Percentiles rank a stretch among this genome's conserved stretches.
Conservation (phyloP, 2,113 vertebrate genomes). For the Gorilla gorilla region DNA sequence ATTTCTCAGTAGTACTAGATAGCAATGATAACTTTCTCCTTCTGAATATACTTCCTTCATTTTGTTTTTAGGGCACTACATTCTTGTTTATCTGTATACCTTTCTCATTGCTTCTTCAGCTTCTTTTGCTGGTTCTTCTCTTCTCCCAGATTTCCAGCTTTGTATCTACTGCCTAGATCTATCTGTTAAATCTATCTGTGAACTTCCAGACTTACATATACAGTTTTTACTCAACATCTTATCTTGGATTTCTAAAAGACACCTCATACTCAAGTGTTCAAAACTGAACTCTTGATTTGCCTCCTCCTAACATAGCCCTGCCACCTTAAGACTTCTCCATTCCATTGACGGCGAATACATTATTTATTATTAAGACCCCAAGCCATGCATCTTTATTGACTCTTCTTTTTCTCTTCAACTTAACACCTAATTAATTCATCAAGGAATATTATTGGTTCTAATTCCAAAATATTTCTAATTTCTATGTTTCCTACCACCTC, state of each 20-base stretch:
- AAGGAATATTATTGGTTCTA: neutral
- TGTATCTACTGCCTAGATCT: neutral
- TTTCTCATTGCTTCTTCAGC: neutral
- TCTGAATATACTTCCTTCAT: neutral
- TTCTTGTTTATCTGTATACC: neutral
- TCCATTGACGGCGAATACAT: neutral
- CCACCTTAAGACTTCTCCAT: neutral
- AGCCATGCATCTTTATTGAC: neutral
- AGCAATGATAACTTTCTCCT: neutral
- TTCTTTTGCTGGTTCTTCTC: neutral
- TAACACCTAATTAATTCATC: neutral
- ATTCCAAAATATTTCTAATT: neutral
- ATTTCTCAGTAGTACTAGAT: neutral
- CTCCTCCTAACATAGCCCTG: neutral
- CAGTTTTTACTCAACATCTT: neutral
- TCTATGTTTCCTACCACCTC: neutral
- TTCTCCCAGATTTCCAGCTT: neutral
- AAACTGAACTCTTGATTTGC: neutral
- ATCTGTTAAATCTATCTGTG: neutral
- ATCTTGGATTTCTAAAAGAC: neutral
- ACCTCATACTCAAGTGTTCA: neutral
- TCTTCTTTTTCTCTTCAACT: neutral
- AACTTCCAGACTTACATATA: neutral
- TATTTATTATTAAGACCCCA: neutral
- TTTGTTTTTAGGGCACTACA: neutral